phyloP scores from a whole-genome alignment of 92 coral and sea anemone genomes.

The Epizoanthus fatuus region DNA sequence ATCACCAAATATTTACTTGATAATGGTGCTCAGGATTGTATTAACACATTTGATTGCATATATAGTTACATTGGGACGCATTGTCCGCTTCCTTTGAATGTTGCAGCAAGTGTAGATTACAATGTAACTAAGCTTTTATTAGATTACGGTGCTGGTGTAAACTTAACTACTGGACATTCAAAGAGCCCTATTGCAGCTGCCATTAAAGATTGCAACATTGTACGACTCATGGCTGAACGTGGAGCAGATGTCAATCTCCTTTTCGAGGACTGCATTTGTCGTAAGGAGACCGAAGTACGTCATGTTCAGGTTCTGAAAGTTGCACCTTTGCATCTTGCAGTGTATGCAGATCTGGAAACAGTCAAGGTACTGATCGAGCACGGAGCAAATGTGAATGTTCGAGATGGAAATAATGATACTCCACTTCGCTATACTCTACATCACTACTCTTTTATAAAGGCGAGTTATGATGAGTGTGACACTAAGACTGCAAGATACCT shows the following conservation, averaged over 20 bases:
- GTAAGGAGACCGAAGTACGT: too few relatives aligned
- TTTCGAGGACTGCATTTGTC: too few relatives aligned
- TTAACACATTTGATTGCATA: conserved; percentile 16
- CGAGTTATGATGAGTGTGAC: too few relatives aligned
- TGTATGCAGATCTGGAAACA: background rate
- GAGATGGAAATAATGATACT: background rate
- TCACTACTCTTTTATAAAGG: background rate
- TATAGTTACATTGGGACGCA: too few relatives aligned
- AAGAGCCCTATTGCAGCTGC: conserved; percentile 32
- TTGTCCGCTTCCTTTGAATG: too few relatives aligned
- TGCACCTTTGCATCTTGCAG: conserved; percentile 37
- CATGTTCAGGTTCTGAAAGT: too few relatives aligned
- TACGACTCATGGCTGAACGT: conserved; percentile 2
- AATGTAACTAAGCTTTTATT: conserved; percentile 15
- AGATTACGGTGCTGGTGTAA: conserved; percentile 22
- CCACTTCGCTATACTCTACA: background rate
- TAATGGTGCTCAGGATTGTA: conserved; percentile 12
- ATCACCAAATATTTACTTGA: conserved; percentile 24
- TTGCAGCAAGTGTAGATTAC: conserved; percentile 27
- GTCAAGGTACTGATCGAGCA: conserved; percentile 11
- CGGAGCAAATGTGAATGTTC: conserved; percentile 24
- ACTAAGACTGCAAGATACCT: conserved; percentile 13
- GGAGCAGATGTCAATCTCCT: conserved; percentile 37
- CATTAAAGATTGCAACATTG: background rate
- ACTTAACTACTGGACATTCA: background rate